Base-by-base conservation (phyloP, 2,888 invertebrate species). In the Eugnorisma glareosa region DNA sequence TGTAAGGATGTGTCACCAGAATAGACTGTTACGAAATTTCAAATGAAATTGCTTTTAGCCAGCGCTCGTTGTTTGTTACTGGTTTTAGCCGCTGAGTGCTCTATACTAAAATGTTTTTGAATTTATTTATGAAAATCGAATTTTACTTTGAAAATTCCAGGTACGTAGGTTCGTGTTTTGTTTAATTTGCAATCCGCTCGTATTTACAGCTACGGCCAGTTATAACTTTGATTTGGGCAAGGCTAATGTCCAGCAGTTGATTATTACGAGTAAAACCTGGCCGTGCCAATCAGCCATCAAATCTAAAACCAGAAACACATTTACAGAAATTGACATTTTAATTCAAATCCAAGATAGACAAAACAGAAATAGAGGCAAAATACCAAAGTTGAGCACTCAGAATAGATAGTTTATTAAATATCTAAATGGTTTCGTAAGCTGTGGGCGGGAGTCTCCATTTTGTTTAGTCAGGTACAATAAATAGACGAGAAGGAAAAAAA, bases 401-500 rank as follows among this genome's bases (percentile, higher is more conserved):
- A 67, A 45, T 61, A 45, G 0, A 45, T 61, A 45, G 0, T 73
- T 57, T 1, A 31, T 80, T 54, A 24, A 51, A 37, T 43, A 63
- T 24, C 10, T 72, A 45, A 45, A 57, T 69, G 31, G 59, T 21
- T 63, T 68, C 31, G 35, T 48, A 31, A 79, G 45, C 48, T 51
- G 64, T 74, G 57, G 75, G 51, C 28, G 54, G 28, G 24, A 54
- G 13, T 31, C 45, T 57, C 64, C 43, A 59, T 43, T 69, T 75
- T 77, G 59, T 79, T 79, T 66, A 81, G 77, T 68, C 77, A 79
- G 78, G 73, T 57, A 72, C 57, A 83, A 77, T 73, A 79, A 83
- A 86, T 83, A 80, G 63, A 48, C 31, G 54, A 64, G 31, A 73
- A 61, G 63, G 48, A 77, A 67, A 78, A 77, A 77, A 77, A 86